Base-by-base conservation (phyloP, 2,888 invertebrate species). In the Anoncus sp. region DNA sequence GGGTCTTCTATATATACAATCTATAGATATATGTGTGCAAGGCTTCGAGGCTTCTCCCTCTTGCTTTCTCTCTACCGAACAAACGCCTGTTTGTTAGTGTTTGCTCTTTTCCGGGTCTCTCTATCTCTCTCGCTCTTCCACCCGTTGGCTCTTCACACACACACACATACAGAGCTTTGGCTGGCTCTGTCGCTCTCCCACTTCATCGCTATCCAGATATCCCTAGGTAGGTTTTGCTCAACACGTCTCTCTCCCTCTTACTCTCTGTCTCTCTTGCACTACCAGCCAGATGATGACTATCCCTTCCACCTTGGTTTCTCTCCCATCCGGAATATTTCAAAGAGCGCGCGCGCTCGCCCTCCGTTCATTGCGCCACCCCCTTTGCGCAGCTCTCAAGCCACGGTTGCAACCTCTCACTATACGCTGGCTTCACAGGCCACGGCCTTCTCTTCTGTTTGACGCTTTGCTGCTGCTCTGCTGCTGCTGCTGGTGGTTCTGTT, bases 311-410 rank as follows among this genome's bases (percentile, higher is more conserved):
- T 45, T 14, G 66, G 62, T 77, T 70, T 72, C 76, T 82, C 73
- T 77, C 81, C 79, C 79, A 71, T 75, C 78, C 73, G 55, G 59
- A 75, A 49, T n/a, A 40, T 20, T 43, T 51, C 27, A 69, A 14
- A 47, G 71, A 62, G 43, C 73, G 73, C 80, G 66, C 72, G 55
- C 71, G 65, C 72, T 53, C 71, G 70, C 65, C 59, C 79, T 79
- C 71, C 63, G 63, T 57, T 60, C 65, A 53, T 55, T 75, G 77
- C 69, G 65, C 75, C 70, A 75, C 63, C 63, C 70, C 62, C 57
- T 59, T 49, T 31, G 71, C 75, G 67, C 60, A 71, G 63, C 55
- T 70, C 47, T 18, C 60, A 6, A 24, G 49, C 59, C 59, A n/a
- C n/a, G 57, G 62, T 47, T 53, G 24, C 47, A 22, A 62, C 35